Evolutionary conservation across 2,888 invertebrate species (phyloP), one percentile per base, ranked within the genome.

Genomic region (Adelognathus sp.): DNA sequence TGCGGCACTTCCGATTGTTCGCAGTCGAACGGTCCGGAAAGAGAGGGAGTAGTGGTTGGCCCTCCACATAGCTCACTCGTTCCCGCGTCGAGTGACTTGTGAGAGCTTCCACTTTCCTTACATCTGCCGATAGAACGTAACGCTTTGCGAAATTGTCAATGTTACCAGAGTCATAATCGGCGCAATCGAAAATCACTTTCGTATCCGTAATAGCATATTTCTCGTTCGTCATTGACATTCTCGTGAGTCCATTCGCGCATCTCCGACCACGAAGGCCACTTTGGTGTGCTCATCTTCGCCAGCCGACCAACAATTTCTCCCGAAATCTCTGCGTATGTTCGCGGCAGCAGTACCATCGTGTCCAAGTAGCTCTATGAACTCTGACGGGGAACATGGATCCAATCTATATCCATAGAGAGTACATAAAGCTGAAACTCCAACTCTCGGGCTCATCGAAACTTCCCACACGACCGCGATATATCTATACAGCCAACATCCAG

Each of bases 281-380:
- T n/a, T 36, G 36, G n/a, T n/a, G n/a, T n/a, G n/a, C n/a, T n/a
- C 9, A 36, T 2, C 11, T 9, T 36, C n/a, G 36, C n/a, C 36
- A 11, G n/a, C n/a, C 36, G 36, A 7, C 3, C 3, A 9, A 36
- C 11, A 9, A 3, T 36, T 9, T 7, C 36, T n/a, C 36, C 31
- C 46, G 21, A 39, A 63, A 67, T 36, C 56, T 69, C 67, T 31
- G 36, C 46, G 67, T 66, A 77, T 67, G 56, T 71, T 73, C 72
- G 33, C 56, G 50, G 21, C 36, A 44, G 21, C 5, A 46, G 11
- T 3, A 11, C 36, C 36, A 2, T 11, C 36, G n/a, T 36, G 9
- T 36, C 36, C 36, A n/a, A 36, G n/a, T 36, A n/a, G 36, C n/a
- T 36, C 36, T 9, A n/a, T 36, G n/a, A 36, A 36, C 36, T 11